phyloP scores from a whole-genome alignment of 2,113 vertebrate species.

The Varanus salvator region DNA sequence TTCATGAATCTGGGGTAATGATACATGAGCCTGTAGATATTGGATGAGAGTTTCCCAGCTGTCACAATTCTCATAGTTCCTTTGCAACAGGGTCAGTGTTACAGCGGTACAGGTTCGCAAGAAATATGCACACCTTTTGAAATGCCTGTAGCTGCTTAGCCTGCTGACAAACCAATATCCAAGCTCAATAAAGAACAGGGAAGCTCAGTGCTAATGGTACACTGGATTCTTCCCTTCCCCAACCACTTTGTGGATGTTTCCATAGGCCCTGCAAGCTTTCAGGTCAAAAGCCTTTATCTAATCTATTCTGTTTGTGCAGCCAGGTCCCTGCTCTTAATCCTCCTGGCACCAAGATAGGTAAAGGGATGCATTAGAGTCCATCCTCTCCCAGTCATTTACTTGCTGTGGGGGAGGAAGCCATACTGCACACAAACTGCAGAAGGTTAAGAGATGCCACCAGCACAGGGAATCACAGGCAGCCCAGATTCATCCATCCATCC shows the following conservation, averaged over 20 bases:
- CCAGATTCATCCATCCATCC: too few relatives aligned
- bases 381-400: not conserved
- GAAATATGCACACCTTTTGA: not conserved
- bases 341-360: not conserved
- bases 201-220: not conserved
- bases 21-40: not conserved
- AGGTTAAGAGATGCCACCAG: not conserved
- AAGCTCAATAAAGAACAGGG: not conserved
- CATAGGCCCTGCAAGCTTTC: not conserved
- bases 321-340: not conserved
- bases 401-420: not conserved
- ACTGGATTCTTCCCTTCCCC: not conserved
- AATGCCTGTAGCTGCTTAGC: not conserved
- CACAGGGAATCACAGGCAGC: not conserved
- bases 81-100: not conserved
- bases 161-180: not conserved
- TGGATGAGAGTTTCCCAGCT: not conserved
- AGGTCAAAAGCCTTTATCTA: conserved; percentile 14
- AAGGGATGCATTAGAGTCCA: not conserved
- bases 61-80: not conserved
- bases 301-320: conserved; percentile 4
- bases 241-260: not conserved
- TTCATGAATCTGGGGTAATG: not conserved
- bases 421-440: not conserved
- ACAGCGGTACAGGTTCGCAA: not conserved